These are phyloP conservation scores for Ganaspis brasiliensis DNA, from an alignment of 2,888 invertebrate genomes.

Conservation along the genomic window DNA sequence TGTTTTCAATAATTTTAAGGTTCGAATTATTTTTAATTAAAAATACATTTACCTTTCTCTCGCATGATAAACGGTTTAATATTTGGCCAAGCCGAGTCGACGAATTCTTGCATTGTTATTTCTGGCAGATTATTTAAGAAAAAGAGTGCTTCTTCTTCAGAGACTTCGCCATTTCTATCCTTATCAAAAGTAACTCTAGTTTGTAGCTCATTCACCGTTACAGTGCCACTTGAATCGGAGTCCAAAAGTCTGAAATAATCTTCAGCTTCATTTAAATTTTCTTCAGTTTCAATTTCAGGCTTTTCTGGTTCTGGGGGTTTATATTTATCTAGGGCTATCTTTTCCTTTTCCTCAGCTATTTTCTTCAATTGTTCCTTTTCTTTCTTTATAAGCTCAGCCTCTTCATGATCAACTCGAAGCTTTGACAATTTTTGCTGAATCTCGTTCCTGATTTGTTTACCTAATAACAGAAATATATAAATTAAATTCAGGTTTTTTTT, in stretches of 20 bases:
- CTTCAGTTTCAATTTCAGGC: slow-evolving; percentile 83
- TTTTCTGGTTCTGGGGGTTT: slow-evolving; percentile 84
- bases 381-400: slow-evolving; percentile 89
- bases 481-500: neutral
- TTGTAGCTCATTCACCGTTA: slow-evolving; percentile 87
- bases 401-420: slow-evolving; percentile 87
- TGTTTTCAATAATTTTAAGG: no score
- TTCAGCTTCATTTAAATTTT: slow-evolving; percentile 86
- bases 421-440: slow-evolving; percentile 87
- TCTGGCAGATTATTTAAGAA: slow-evolving; percentile 87
- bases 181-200: slow-evolving; percentile 91
- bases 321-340: slow-evolving; percentile 89
- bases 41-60: slow-evolving; percentile 88
- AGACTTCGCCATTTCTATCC: slow-evolving; percentile 93
- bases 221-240: slow-evolving; percentile 89
- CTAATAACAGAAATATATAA: slow-evolving; percentile 71
- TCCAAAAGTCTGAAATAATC: slow-evolving; percentile 91
- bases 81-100: slow-evolving; percentile 87
- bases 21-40: no score
- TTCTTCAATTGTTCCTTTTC: slow-evolving; percentile 90
- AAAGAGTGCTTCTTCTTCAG: slow-evolving; percentile 91
- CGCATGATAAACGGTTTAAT: slow-evolving; percentile 90
- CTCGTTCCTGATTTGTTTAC: slow-evolving; percentile 88
- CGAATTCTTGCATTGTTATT: slow-evolving; percentile 86
- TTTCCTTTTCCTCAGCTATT: slow-evolving; percentile 88